Conservation (phyloP, 2,113 vertebrate species). For the Kryptolebias marmoratus region DNA sequence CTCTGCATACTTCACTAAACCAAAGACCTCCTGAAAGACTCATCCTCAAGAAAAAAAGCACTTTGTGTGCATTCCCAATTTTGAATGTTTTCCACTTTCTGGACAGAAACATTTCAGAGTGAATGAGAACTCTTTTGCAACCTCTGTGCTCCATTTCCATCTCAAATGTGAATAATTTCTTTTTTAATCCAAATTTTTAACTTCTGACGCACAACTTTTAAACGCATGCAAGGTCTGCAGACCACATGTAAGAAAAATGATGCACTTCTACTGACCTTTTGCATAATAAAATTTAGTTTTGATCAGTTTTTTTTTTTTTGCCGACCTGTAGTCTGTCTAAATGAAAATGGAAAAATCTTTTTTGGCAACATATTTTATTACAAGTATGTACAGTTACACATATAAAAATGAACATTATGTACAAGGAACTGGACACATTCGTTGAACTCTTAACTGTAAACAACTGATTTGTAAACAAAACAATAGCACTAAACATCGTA, state of each 20-base stretch:
- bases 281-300: conserved; percentile 19
- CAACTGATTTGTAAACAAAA: conserved; percentile 76
- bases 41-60: conserved; percentile 9
- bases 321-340: neutral
- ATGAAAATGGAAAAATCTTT: conserved; percentile 11
- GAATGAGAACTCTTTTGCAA: conserved; percentile 25
- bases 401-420: conserved; percentile 73
- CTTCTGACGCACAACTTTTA: neutral
- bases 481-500: conserved; percentile 66
- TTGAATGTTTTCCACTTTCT: conserved; percentile 22
- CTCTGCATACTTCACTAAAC: conserved; percentile 83
- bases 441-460: conserved; percentile 71
- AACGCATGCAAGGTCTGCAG: neutral
- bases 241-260: conserved; percentile 1
- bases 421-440: conserved; percentile 67
- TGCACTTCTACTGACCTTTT: neutral
- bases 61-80: conserved; percentile 9
- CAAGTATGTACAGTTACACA: conserved; percentile 74
- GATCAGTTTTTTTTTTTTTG: neutral
- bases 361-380: conserved; percentile 72
- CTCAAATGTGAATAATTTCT: neutral
- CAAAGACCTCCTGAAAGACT: conserved; percentile 68
- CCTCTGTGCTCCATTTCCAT: neutral
- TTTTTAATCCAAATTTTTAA: conserved; percentile 12
- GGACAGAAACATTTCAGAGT: conserved; percentile 12